phyloP scores from a whole-genome alignment of 2,888 invertebrate species.

The Macrosiphum euphorbiae region DNA sequence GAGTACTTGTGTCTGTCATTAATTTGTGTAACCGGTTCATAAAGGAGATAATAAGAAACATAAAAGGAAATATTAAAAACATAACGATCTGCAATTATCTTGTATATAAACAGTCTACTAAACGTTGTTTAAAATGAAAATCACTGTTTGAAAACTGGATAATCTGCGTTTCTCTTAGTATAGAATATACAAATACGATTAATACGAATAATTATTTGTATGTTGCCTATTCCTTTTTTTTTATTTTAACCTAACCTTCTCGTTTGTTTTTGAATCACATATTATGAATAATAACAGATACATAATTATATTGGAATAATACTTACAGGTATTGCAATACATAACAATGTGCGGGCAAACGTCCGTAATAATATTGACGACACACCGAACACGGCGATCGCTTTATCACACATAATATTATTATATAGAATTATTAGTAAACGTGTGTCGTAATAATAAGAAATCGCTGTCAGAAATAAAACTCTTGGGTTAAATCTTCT shows the following conservation, averaged over 20 bases:
- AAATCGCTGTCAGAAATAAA: constrained; percentile 20
- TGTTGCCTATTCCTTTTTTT: background rate
- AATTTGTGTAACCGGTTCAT: constrained; percentile 46
- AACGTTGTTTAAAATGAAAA: constrained; percentile 19
- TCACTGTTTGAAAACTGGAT: constrained; percentile 1
- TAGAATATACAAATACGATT: background rate
- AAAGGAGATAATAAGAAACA: too few relatives aligned
- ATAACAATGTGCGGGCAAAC: background rate
- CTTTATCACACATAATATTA: background rate
- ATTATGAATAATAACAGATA: too few relatives aligned
- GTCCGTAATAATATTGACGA: background rate
- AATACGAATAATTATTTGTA: background rate
- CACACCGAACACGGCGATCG: background rate
- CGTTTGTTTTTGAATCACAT: too few relatives aligned
- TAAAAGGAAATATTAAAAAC: background rate
- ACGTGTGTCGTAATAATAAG: constrained; percentile 30
- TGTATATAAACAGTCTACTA: background rate
- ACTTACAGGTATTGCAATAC: background rate
- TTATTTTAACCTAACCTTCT: background rate
- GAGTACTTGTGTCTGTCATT: background rate
- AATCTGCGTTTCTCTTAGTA: background rate
- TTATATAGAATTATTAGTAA: background rate
- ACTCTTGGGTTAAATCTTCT: constrained; percentile 38
- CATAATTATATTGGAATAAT: background rate
- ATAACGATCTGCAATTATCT: constrained; percentile 19